Conservation (phyloP, 2,888 invertebrate species). For the Luperina testacea region DNA sequence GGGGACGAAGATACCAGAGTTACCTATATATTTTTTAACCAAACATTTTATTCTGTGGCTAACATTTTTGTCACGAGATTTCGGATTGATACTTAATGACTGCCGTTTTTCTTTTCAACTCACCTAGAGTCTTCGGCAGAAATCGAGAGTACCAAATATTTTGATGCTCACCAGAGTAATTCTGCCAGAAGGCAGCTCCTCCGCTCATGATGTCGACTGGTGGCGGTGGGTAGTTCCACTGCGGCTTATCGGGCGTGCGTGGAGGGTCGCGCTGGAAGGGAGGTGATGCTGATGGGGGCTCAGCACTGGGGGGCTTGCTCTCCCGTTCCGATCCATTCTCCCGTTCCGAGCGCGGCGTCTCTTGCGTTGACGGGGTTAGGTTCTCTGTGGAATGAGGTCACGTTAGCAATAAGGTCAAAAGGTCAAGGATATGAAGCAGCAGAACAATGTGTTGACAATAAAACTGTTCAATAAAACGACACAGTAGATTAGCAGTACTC, state of each 20-base stretch:
- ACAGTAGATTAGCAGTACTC: conserved; percentile 29
- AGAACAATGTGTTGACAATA: neutral
- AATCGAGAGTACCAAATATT: conserved; percentile 50
- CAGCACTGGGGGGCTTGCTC: conserved; percentile 87
- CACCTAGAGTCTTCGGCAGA: conserved; percentile 54
- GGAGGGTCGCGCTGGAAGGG: conserved; percentile 87
- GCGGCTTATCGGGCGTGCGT: conserved; percentile 87
- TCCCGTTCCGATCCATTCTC: conserved; percentile 88
- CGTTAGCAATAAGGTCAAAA: conserved; percentile 44
- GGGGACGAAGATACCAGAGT: neutral
- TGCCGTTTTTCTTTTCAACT: conserved; percentile 43
- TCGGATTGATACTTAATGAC: conserved; percentile 21
- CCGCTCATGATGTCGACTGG: conserved; percentile 94
- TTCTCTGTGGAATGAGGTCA: conserved; percentile 78
- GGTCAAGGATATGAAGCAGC: conserved; percentile 20
- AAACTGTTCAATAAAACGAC: neutral
- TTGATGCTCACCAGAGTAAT: conserved; percentile 94
- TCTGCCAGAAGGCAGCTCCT: conserved; percentile 97
- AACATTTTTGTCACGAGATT: neutral
- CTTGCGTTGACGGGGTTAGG: conserved; percentile 80
- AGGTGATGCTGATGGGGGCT: conserved; percentile 85
- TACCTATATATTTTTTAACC: neutral
- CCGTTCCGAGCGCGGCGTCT: conserved; percentile 82
- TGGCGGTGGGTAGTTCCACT: conserved; percentile 89
- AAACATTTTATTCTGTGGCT: neutral